Evolutionary conservation across 2,113 vertebrate species (phyloP), one percentile per base, ranked within the genome.

Genomic region (Podocnemis expansa): DNA sequence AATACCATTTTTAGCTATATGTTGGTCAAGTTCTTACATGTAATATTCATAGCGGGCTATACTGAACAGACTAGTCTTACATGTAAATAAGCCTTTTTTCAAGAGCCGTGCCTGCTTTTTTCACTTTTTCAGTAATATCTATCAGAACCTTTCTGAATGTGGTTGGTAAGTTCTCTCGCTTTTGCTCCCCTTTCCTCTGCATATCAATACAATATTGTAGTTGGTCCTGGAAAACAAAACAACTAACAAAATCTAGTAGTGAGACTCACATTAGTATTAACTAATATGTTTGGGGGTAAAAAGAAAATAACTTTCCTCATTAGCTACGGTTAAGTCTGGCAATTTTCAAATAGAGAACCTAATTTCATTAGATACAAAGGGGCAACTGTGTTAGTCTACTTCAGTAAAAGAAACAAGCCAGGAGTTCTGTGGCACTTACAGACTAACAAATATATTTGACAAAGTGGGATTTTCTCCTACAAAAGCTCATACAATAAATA

Each of bases 331-430:
- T 91, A 82, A 63, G 17, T 6, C 0, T 58, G 56, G 79, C 2
- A 2, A 43, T 90, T 95, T 91, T 34, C 56, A 91, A 19, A 16
- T 79, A 67, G 7, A 58, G 54, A 58, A 67, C 8, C 19, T 89
- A 54, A 51, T 89, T 91, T 89, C n/a, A 47, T 85, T 89, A 84
- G 21, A 49, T 19, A 89, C 10, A n/a, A n/a, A n/a, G n/a, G n/a
- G n/a, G n/a, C n/a, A n/a, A n/a, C n/a, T n/a, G n/a, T n/a, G n/a
- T n/a, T n/a, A n/a, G n/a, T n/a, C n/a, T n/a, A n/a, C n/a, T n/a
- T n/a, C n/a, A n/a, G n/a, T n/a, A n/a, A n/a, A n/a, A n/a, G n/a
- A n/a, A n/a, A n/a, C n/a, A n/a, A n/a, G n/a, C n/a, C n/a, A n/a
- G n/a, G n/a, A n/a, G n/a, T n/a, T n/a, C n/a, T n/a, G n/a, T n/a